A percentile compares a stretch with the other conserved stretches of the same genome.
These are phyloP conservation scores for Sipha maydis DNA, from an alignment of 2,888 invertebrate species.

Conservation along the genomic window DNA sequence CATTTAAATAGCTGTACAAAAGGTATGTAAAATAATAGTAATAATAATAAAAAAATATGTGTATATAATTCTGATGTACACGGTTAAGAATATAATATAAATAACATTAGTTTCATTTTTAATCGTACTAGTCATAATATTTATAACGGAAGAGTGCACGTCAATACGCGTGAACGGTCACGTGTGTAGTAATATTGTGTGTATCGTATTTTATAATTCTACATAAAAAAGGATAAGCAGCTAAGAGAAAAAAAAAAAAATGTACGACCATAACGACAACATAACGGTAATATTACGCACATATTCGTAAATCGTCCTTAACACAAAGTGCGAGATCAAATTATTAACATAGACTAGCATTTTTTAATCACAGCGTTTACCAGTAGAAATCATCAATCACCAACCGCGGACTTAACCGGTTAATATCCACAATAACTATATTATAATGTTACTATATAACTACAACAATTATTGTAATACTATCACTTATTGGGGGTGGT, in stretches of 20 bases:
- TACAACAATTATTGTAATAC: background rate
- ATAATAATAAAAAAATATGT: background rate
- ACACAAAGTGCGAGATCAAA: constrained; percentile 35
- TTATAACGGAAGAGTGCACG: background rate
- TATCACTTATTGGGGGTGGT: background rate
- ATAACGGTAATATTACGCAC: background rate
- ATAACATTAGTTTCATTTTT: background rate
- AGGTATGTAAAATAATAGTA: background rate
- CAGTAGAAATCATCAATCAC: background rate
- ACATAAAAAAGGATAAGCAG: background rate
- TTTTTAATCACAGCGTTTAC: constrained; percentile 50
- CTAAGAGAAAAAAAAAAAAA: background rate
- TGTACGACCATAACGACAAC: background rate
- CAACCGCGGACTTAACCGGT: too few species aligned
- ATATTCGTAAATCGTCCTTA: constrained; percentile 7
- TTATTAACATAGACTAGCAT: constrained; percentile 43
- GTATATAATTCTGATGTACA: background rate
- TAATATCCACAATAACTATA: background rate
- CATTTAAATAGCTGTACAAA: background rate
- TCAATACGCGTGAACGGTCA: background rate
- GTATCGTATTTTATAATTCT: background rate
- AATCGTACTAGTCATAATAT: background rate
- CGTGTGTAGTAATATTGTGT: background rate
- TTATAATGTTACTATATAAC: background rate
- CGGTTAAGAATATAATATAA: background rate